Percentiles rank a stretch among this genome's conserved stretches.
phyloP scores from a whole-genome alignment of 2,888 invertebrate genomes.

The Campoletis raptor region DNA sequence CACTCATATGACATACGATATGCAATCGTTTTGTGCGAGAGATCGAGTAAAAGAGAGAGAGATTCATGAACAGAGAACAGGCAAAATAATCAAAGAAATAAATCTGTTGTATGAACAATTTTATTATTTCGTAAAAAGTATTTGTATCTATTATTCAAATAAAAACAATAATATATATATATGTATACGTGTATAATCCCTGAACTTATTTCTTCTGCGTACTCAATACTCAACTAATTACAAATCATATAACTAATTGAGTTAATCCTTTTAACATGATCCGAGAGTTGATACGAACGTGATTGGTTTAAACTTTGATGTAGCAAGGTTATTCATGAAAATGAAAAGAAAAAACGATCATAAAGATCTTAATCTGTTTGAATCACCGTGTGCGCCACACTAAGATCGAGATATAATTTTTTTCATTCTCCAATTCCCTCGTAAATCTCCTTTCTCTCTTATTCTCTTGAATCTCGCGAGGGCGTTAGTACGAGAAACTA shows the following conservation, averaged over 20 bases:
- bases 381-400: constrained; percentile 27
- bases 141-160: constrained; percentile 2
- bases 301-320: constrained; percentile 4
- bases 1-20: too few relatives aligned
- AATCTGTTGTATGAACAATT: too few relatives aligned
- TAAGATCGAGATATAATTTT: constrained; percentile 48
- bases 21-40: too few relatives aligned
- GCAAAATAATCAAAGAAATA: too few relatives aligned
- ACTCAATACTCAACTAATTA: background rate
- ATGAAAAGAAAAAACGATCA: constrained; percentile 7
- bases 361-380: constrained; percentile 29
- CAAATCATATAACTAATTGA: background rate
- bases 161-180: background rate
- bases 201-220: background rate
- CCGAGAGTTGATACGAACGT: background rate
- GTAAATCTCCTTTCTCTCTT: constrained; percentile 38
- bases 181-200: background rate
- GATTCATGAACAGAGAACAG: too few relatives aligned
- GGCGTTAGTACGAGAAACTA: constrained; percentile 27
- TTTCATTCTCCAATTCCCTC: constrained; percentile 30
- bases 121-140: background rate
- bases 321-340: constrained; percentile 1
- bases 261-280: constrained; percentile 1
- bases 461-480: constrained; percentile 33
- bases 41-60: too few relatives aligned